Evolutionary conservation across 1,140 invertebrate genomes (phyloP).

Genomic region (Drosophila bipectinata): DNA sequence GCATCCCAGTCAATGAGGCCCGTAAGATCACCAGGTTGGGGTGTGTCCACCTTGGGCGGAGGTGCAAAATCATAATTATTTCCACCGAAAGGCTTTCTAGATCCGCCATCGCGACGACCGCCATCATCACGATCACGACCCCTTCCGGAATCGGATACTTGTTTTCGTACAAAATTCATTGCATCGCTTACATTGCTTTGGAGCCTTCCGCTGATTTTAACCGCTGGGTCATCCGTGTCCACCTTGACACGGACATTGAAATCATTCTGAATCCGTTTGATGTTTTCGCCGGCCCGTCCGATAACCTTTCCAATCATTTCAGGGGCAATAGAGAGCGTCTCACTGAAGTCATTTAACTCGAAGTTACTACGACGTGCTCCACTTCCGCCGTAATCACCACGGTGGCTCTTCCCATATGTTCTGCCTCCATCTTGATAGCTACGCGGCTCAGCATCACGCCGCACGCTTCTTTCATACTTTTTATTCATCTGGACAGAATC

Average conservation of each 20-base stretch:
- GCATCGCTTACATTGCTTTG: slow-evolving; percentile 49
- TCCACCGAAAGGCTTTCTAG: not conserved
- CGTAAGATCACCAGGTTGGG: slow-evolving; percentile 32
- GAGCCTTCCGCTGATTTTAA: slow-evolving; percentile 35
- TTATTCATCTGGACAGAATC: slow-evolving; percentile 10
- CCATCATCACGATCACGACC: slow-evolving; percentile 1
- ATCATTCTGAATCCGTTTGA: slow-evolving; percentile 60
- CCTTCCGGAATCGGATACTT: slow-evolving; percentile 17
- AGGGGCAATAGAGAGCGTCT: slow-evolving; percentile 35
- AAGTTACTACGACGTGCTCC: not conserved
- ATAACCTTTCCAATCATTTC: slow-evolving; percentile 65
- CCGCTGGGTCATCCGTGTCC: slow-evolving; percentile 23
- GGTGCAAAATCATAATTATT: slow-evolving; percentile 31
- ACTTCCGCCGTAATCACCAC: not conserved
- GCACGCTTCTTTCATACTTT: slow-evolving; percentile 15
- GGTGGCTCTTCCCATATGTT: not conserved
- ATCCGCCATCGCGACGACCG: not conserved
- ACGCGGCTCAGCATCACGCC: slow-evolving; percentile 12
- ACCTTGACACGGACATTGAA: slow-evolving; percentile 66
- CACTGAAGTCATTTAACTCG: not conserved
- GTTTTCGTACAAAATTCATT: slow-evolving; percentile 34
- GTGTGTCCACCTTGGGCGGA: not conserved
- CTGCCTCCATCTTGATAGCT: not conserved
- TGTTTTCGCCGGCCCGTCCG: slow-evolving; percentile 66
- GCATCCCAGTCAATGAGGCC: slow-evolving; percentile 69